Evolutionary conservation across 2,888 invertebrate genomes (phyloP), one percentile per base, ranked within the genome.

Genomic region (Anorthoa munda): DNA sequence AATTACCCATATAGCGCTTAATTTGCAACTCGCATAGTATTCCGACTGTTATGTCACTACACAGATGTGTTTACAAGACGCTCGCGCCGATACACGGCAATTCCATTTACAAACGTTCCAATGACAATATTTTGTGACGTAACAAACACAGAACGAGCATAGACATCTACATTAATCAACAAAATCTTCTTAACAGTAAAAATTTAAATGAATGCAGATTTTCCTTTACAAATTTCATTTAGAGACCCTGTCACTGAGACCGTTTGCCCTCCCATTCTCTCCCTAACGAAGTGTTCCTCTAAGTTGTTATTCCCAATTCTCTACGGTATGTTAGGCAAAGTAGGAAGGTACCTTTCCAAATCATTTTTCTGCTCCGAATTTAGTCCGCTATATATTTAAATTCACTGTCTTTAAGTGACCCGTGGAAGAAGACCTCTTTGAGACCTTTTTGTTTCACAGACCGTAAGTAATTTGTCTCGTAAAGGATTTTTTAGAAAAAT

Each of bases 271-370:
- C 85, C 72, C 87, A 84, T 88, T 90, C 88, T 88, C 81, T 81
- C 79, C 81, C 75, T 89, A 91, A 91, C 85, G 86, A 89, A 85
- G 88, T 85, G 86, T 86, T 86, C 87, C 86, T 87, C 86, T 87
- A 88, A 90, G 85, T 87, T 87, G 88, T 89, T 90, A 89, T 88
- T 86, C 86, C 84, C 87, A 86, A 91, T 89, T 88, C 87, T 84
- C 87, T 79, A 86, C 86, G 88, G 86, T 77, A 85, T 88, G 87
- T 90, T 90, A 86, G 81, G 83, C 86, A 88, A 87, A 89, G 86
- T 84, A 86, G 78, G 76, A 76, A 86, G 80, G 84, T 77, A 84
- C 72, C 79, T 85, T 81, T 81, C 76, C 72, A 83, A 84, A 80
- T 81, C 21, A 82, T 87, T 88, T 84, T 81, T 83, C 70, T 80